phyloP scores from a whole-genome alignment of 2,113 vertebrate genomes.

The Natator depressus region DNA sequence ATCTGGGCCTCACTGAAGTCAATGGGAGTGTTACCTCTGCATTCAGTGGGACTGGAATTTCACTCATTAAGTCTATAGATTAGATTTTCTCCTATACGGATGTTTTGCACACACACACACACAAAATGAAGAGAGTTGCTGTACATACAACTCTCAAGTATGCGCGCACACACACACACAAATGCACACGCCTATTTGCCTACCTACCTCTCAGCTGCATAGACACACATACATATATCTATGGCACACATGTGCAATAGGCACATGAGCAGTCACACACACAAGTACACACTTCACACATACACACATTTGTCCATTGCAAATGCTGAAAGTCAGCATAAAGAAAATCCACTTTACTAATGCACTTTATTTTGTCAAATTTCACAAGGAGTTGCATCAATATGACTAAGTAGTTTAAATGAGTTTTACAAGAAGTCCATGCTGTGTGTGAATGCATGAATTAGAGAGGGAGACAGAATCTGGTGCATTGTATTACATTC shows the following conservation, averaged over 20 bases:
- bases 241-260: background rate
- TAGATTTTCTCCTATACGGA: background rate
- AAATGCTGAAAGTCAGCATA: background rate
- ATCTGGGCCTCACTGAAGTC: background rate
- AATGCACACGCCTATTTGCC: background rate
- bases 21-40: background rate
- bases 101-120: background rate
- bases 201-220: background rate
- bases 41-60: background rate
- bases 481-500: background rate
- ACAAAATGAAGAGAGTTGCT: background rate
- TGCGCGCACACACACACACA: background rate
- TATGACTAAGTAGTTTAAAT: background rate
- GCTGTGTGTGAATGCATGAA: fast-evolving
- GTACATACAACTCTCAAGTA: background rate
- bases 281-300: background rate
- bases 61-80: background rate
- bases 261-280: background rate
- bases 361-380: background rate
- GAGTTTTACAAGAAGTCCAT: background rate
- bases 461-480: background rate
- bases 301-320: background rate
- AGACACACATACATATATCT: background rate
- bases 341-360: background rate
- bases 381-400: background rate